These are phyloP conservation scores for Eupsittula cactorum DNA, from an alignment of 2,113 vertebrate genomes.

Conservation along the genomic window DNA sequence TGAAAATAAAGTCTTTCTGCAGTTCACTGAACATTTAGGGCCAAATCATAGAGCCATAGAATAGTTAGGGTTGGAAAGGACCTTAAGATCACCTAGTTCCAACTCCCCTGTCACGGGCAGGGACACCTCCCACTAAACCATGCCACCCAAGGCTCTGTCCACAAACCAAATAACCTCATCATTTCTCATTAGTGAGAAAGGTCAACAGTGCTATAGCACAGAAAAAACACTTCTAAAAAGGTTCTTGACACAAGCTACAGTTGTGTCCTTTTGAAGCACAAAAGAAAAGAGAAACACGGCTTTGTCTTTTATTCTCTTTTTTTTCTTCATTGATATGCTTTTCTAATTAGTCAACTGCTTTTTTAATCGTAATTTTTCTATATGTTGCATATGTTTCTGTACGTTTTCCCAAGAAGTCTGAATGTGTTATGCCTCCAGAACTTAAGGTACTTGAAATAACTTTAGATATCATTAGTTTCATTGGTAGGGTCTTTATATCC, in stretches of 20 bases:
- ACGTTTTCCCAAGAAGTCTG: background rate
- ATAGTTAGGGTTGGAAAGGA: too few relatives aligned
- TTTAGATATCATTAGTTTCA: background rate
- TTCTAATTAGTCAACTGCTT: background rate
- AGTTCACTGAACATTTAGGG: background rate
- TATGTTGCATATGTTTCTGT: background rate
- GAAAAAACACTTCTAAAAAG: background rate
- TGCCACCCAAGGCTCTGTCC: too few relatives aligned
- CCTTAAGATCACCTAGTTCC: too few relatives aligned
- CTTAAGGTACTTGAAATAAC: background rate
- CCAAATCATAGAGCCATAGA: background rate
- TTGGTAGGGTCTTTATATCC: background rate
- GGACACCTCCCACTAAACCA: too few relatives aligned
- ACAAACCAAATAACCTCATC: background rate
- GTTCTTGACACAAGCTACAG: background rate
- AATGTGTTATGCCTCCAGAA: background rate
- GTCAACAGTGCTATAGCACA: background rate
- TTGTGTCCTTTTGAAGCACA: background rate
- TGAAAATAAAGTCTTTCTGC: background rate
- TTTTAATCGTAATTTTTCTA: background rate
- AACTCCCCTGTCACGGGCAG: too few relatives aligned
- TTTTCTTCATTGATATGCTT: background rate
- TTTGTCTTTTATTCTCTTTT: background rate
- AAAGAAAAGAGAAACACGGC: background rate
- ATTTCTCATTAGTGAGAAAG: background rate